These are phyloP conservation scores for Sebastes vulpes DNA, from an alignment of 2,797 vertebrate genomes.

Conservation along the genomic window DNA sequence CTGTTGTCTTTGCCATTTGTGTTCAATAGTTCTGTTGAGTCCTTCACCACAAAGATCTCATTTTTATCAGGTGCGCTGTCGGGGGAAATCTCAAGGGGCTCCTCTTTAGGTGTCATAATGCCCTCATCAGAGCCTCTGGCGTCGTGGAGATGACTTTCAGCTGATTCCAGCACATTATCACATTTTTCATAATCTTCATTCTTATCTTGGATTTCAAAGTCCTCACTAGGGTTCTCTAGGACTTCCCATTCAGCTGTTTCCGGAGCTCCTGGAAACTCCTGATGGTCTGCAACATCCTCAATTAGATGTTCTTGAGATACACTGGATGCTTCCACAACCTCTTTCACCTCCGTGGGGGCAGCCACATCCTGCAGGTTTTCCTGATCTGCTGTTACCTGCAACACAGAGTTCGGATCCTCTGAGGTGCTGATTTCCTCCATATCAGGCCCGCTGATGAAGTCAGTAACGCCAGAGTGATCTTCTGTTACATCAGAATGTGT, in stretches of 20 bases:
- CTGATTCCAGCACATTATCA: neutral
- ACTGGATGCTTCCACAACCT: neutral
- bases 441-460: slow-evolving; percentile 38
- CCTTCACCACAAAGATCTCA: slow-evolving; percentile 49
- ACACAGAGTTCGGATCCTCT: slow-evolving; percentile 39
- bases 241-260: slow-evolving; percentile 60
- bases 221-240: slow-evolving; percentile 31
- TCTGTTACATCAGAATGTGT: slow-evolving; percentile 52
- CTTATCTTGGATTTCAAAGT: slow-evolving; percentile 10
- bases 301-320: slow-evolving; percentile 12
- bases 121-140: slow-evolving; percentile 1
- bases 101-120: slow-evolving; percentile 6
- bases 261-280: slow-evolving; percentile 2
- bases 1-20: slow-evolving; percentile 57
- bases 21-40: slow-evolving; percentile 35
- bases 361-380: slow-evolving; percentile 3
- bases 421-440: slow-evolving; percentile 46
- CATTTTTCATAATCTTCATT: neutral
- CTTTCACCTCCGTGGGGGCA: neutral
- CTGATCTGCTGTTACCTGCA: neutral
- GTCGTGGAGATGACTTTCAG: neutral
- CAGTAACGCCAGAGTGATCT: slow-evolving; percentile 15
- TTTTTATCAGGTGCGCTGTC: slow-evolving; percentile 17
- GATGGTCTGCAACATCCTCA: slow-evolving; percentile 20
- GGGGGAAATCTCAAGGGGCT: slow-evolving; percentile 26